These are phyloP conservation scores for Dascyllus trimaculatus DNA, from an alignment of 2,113 vertebrate genomes.

Conservation along the genomic window DNA sequence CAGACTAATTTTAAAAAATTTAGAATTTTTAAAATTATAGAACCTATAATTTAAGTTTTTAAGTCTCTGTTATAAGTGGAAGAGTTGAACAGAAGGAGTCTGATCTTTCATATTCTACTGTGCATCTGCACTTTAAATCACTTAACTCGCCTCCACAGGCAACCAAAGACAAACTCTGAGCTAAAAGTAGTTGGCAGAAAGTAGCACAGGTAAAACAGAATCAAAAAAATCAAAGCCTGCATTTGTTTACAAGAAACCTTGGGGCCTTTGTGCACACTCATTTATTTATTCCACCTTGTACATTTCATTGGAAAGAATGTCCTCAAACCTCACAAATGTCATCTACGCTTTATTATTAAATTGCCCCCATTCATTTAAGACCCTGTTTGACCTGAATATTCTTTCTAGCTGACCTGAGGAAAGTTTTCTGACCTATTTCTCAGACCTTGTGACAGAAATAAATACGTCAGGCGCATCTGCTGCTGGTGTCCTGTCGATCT, in stretches of 20 bases:
- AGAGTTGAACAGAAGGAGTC: background rate
- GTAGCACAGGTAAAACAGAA: too few relatives aligned
- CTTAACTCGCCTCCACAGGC: too few relatives aligned
- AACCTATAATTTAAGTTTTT: background rate
- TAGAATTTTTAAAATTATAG: too few relatives aligned
- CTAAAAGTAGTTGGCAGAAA: too few relatives aligned
- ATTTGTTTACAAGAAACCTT: constrained; percentile 2
- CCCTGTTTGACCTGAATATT: constrained; percentile 16
- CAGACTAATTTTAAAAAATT: too few relatives aligned
- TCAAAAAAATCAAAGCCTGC: background rate
- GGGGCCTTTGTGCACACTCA: background rate
- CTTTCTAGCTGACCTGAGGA: background rate
- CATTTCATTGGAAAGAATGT: background rate
- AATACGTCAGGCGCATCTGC: constrained; percentile 47
- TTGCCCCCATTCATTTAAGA: background rate
- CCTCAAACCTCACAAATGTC: constrained; percentile 8
- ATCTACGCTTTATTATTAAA: constrained; percentile 4
- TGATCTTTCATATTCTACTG: background rate
- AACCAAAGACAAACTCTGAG: too few relatives aligned
- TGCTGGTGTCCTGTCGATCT: constrained; percentile 8
- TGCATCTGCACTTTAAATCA: too few relatives aligned
- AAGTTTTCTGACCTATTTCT: constrained; percentile 50
- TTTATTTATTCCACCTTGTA: constrained; percentile 6
- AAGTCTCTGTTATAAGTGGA: background rate
- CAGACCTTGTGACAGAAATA: constrained; percentile 61